These are phyloP conservation scores for Hemaris fuciformis DNA, from an alignment of 2,888 invertebrate species.

Conservation along the genomic window DNA sequence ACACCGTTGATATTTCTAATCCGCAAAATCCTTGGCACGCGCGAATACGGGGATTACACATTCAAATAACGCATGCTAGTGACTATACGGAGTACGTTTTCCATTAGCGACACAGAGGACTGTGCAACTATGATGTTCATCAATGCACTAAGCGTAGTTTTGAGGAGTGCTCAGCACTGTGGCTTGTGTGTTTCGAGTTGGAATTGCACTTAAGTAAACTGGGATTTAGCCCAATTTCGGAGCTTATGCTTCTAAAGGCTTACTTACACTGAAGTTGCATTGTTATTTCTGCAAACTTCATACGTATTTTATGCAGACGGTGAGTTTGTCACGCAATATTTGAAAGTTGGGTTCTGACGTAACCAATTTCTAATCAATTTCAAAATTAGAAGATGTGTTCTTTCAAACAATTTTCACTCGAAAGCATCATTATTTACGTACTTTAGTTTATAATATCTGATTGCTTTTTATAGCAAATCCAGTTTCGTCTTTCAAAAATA, in stretches of 20 bases:
- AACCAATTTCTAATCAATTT: too few relatives aligned
- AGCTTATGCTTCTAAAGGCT: slow-evolving; percentile 58
- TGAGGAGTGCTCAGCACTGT: slow-evolving; percentile 37
- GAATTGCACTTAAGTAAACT: slow-evolving; percentile 57
- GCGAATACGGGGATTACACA: slow-evolving; percentile 54
- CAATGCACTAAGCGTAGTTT: slow-evolving; percentile 29
- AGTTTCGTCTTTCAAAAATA: too few relatives aligned
- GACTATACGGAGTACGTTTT: slow-evolving; percentile 36
- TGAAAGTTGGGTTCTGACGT: neutral
- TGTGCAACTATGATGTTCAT: slow-evolving; percentile 30
- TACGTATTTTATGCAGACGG: slow-evolving; percentile 5
- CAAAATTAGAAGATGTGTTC: too few relatives aligned
- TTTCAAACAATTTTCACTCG: too few relatives aligned
- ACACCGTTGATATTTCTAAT: slow-evolving; percentile 56
- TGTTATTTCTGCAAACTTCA: slow-evolving; percentile 30
- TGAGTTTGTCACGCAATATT: slow-evolving; percentile 6
- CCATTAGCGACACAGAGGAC: slow-evolving; percentile 37
- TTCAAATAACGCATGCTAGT: slow-evolving; percentile 60
- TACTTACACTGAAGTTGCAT: slow-evolving; percentile 43
- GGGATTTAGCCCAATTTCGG: slow-evolving; percentile 64
- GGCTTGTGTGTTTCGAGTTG: slow-evolving; percentile 40
- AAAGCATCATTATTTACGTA: too few relatives aligned
- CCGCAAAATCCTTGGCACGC: slow-evolving; percentile 63
- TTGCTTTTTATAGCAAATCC: too few relatives aligned
- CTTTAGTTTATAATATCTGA: too few relatives aligned